A percentile compares a stretch with the other conserved stretches of the same genome.
Evolutionary conservation across 2,888 invertebrate genomes (phyloP).

Genomic region (Myopa tessellatipennis): DNA sequence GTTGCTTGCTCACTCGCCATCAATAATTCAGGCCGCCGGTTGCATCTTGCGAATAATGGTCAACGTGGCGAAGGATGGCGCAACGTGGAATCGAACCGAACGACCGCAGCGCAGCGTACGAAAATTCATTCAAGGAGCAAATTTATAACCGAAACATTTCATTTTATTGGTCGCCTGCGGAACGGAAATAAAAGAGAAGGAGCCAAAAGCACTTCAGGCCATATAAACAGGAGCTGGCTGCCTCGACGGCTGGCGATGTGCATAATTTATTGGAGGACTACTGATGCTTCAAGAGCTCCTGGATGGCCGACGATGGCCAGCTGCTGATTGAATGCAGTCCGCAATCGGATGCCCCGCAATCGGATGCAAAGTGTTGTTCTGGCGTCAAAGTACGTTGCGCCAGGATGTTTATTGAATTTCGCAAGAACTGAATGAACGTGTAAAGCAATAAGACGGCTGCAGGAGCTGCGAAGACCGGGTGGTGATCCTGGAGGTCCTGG

Average conservation of each 20-base stretch:
- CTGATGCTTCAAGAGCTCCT: not conserved
- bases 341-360: constrained; percentile 28
- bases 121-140: constrained; percentile 19
- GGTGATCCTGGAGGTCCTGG: not conserved
- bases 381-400: constrained; percentile 11
- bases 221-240: constrained; percentile 1
- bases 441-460: not conserved
- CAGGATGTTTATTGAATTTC: constrained; percentile 19
- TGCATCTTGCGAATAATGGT: constrained; percentile 37
- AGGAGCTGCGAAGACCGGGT: not conserved
- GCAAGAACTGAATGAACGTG: not conserved
- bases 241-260: not conserved
- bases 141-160: constrained; percentile 37
- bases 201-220: not conserved
- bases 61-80: constrained; percentile 12
- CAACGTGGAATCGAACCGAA: constrained; percentile 24
- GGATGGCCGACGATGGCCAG: not conserved
- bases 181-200: not conserved
- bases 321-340: not conserved
- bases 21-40: constrained; percentile 34
- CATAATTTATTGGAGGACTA: constrained; percentile 4
- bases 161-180: constrained; percentile 28
- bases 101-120: constrained; percentile 5
- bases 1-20: not conserved
- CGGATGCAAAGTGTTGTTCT: constrained; percentile 23